A percentile compares a stretch with the other conserved stretches of the same genome.
These are phyloP conservation scores for Ophthalmolycus amberensis DNA, from an alignment of 2,113 vertebrate species.

Conservation along the genomic window DNA sequence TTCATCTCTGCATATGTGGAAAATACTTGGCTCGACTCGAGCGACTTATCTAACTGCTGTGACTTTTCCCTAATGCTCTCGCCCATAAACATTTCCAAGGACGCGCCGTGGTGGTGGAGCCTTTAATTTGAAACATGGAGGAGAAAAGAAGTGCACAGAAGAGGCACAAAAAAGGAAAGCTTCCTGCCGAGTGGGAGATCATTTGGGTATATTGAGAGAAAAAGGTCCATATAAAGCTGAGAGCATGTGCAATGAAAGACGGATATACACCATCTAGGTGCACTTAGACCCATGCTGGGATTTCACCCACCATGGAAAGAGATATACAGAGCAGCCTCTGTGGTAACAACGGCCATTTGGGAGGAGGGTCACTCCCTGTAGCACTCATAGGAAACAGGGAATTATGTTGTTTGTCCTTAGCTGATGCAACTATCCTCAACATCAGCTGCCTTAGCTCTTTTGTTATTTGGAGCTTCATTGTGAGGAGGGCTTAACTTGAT, in stretches of 20 bases:
- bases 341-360: conserved; percentile 45
- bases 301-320: conserved; percentile 27
- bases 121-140: conserved; percentile 51
- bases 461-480: neutral
- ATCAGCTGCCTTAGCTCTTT: conserved; percentile 5
- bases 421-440: conserved; percentile 56
- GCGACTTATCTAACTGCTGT: conserved; percentile 40
- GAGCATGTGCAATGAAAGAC: conserved; percentile 13
- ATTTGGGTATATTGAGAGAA: conserved; percentile 31
- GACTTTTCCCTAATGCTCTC: conserved; percentile 44
- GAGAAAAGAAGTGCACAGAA: conserved; percentile 15
- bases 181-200: conserved; percentile 28
- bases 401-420: conserved; percentile 50
- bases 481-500: neutral
- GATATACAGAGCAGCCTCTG: conserved; percentile 22
- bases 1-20: conserved; percentile 26
- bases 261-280: conserved; percentile 7
- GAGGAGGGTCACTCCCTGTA: conserved; percentile 35
- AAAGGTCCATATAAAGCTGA: conserved; percentile 25
- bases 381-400: conserved; percentile 27
- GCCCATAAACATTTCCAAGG: conserved; percentile 55
- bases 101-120: neutral
- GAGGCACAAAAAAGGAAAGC: conserved; percentile 16
- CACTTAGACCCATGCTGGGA: conserved; percentile 43
- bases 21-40: conserved; percentile 39